phyloP scores from a whole-genome alignment of 2,113 vertebrate species.

The Misgurnus mizolepis region DNA sequence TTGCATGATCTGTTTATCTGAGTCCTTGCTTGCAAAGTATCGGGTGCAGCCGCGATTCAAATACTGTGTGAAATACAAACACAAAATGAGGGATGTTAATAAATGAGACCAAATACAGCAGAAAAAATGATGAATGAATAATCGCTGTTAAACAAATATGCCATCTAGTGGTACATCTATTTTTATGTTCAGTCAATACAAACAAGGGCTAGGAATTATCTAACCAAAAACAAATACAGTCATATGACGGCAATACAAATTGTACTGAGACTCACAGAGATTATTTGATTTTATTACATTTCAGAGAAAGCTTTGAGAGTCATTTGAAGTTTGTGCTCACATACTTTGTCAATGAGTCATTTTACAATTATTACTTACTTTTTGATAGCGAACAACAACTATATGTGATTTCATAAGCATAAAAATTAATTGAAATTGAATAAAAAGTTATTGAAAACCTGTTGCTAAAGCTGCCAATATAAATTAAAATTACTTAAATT shows the following conservation, averaged over 20 bases:
- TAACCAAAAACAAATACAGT: background rate
- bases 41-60: slow-evolving; percentile 95
- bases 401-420: no score
- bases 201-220: background rate
- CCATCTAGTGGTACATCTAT: slow-evolving; percentile 62
- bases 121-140: background rate
- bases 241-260: background rate
- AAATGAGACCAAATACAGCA: background rate
- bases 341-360: no score
- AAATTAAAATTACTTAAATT: no score
- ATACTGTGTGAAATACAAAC: slow-evolving; percentile 77
- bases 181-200: background rate
- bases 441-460: no score
- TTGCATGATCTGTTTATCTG: slow-evolving; percentile 93
- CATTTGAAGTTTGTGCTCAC: background rate
- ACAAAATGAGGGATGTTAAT: slow-evolving; percentile 35
- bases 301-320: background rate
- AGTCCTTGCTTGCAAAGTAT: slow-evolving; percentile 92
- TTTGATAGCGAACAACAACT: no score
- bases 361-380: no score
- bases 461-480: no score
- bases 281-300: background rate
- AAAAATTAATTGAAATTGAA: no score
- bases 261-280: no score
- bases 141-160: slow-evolving; percentile 44